These are phyloP conservation scores for Alcis repandata DNA, from an alignment of 2,888 invertebrate genomes.

Conservation along the genomic window DNA sequence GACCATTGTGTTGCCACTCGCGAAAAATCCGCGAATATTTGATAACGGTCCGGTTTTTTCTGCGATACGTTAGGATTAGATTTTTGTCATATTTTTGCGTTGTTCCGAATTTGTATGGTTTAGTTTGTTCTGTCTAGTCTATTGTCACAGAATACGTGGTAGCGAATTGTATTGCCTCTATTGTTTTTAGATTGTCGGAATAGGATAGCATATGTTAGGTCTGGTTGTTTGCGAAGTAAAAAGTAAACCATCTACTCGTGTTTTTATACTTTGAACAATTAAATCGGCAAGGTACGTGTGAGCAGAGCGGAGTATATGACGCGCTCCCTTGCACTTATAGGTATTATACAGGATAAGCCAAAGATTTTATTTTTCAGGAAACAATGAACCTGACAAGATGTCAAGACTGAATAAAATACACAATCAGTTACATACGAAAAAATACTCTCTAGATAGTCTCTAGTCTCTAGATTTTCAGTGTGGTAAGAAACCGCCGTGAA, in stretches of 20 bases:
- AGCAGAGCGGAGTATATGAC: too few species aligned
- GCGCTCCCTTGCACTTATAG: too few species aligned
- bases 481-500: too few species aligned
- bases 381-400: too few species aligned
- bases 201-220: slow-evolving; percentile 1
- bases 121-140: slow-evolving; percentile 54
- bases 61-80: slow-evolving; percentile 74
- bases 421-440: too few species aligned
- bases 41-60: slow-evolving; percentile 64
- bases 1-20: slow-evolving; percentile 80
- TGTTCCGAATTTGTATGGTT: slow-evolving; percentile 41
- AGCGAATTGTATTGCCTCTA: not conserved
- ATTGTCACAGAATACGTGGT: slow-evolving; percentile 1
- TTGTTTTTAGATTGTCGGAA: slow-evolving; percentile 5
- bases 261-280: not conserved
- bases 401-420: too few species aligned
- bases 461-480: too few species aligned
- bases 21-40: slow-evolving; percentile 80
- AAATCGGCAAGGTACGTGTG: too few species aligned
- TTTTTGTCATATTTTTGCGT: slow-evolving; percentile 54
- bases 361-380: too few species aligned
- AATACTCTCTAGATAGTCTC: too few species aligned
- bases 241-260: not conserved
- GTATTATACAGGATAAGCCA: too few species aligned
- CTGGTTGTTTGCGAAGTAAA: too few species aligned